A percentile compares a stretch with the other conserved stretches of the same genome.
Evolutionary conservation across 2,113 vertebrate species (phyloP).

Genomic region (Chamaea fasciata): DNA sequence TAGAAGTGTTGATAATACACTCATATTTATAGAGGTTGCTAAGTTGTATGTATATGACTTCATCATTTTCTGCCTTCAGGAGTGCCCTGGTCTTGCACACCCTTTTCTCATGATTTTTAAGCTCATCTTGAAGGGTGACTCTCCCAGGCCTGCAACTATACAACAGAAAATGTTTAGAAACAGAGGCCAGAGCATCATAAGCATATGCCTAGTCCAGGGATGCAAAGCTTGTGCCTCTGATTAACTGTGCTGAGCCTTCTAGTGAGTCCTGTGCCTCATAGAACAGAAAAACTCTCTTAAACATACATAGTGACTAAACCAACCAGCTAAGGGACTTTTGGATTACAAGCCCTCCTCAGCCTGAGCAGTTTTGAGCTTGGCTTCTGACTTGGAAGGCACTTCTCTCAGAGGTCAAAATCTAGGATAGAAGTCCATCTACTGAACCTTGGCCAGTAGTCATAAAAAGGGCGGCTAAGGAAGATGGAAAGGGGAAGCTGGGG

Average conservation of each 20-base stretch:
- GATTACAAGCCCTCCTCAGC: neutral
- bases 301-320: neutral
- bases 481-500: neutral
- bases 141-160: neutral
- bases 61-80: neutral
- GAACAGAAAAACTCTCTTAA: neutral
- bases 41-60: accelerated
- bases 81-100: neutral
- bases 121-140: neutral
- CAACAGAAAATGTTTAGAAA: neutral
- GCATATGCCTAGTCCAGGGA: neutral
- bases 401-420: neutral
- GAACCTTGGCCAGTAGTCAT: neutral
- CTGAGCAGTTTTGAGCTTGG: neutral
- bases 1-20: neutral
- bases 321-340: neutral
- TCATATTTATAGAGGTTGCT: neutral
- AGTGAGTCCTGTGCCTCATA: neutral
- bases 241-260: neutral
- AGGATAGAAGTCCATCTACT: neutral
- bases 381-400: neutral
- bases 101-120: neutral
- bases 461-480: neutral
- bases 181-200: neutral
- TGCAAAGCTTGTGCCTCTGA: neutral